These are phyloP conservation scores for Nicator chloris DNA, from an alignment of 2,113 vertebrate species.

Conservation along the genomic window DNA sequence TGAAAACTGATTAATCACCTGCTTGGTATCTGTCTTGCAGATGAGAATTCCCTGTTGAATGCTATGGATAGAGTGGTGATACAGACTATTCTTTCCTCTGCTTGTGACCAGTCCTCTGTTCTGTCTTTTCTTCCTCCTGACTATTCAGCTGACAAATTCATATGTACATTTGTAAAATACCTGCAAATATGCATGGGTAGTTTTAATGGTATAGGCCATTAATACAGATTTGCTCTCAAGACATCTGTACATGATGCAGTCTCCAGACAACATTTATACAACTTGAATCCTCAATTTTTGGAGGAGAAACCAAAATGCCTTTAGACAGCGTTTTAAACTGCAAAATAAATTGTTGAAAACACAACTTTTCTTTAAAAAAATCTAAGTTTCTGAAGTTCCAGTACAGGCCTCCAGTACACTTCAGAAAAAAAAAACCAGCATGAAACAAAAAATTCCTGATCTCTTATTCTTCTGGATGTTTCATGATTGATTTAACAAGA, in stretches of 20 bases:
- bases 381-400: background rate
- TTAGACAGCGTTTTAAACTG: background rate
- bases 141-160: background rate
- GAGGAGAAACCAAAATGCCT: background rate
- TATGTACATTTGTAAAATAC: background rate
- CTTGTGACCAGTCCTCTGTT: background rate
- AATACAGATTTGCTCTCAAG: background rate
- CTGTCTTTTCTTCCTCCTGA: background rate
- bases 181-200: background rate
- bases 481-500: constrained; percentile 23
- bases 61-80: background rate
- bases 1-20: background rate
- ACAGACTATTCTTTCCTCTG: background rate
- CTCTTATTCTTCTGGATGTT: background rate
- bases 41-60: background rate
- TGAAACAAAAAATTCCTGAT: background rate
- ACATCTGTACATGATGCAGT: background rate
- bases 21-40: background rate
- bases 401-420: background rate
- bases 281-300: background rate
- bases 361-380: background rate
- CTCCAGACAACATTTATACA: background rate
- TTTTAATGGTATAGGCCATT: background rate
- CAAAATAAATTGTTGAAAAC: background rate
- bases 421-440: background rate